Conservation (phyloP, 2,888 invertebrate genomes). For the Perizoma affinitatum region DNA sequence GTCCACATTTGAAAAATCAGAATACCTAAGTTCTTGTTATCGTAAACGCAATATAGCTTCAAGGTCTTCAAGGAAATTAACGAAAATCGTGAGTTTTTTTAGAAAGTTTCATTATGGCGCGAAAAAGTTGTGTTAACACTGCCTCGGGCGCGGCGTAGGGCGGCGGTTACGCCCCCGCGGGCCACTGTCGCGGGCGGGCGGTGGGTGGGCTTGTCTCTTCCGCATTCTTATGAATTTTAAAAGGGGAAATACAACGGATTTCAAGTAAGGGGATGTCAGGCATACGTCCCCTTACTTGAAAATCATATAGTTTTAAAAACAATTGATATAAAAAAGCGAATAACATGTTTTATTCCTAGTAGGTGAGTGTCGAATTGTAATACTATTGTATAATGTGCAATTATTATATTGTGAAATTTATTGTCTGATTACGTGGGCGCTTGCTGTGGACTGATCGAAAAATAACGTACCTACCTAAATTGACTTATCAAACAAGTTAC, state of each 20-base stretch:
- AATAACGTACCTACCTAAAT: too few relatives aligned
- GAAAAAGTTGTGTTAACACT: conserved; percentile 60
- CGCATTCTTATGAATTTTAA: conserved; percentile 64
- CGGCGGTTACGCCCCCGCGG: conserved; percentile 81
- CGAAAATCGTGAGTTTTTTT: not conserved
- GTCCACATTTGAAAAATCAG: not conserved
- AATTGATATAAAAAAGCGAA: not conserved
- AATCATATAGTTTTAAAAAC: not conserved
- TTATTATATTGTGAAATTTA: too few relatives aligned
- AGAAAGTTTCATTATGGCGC: conserved; percentile 49
- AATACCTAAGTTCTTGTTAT: too few relatives aligned
- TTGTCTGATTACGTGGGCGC: too few relatives aligned
- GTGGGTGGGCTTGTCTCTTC: conserved; percentile 76
- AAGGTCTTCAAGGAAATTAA: too few relatives aligned
- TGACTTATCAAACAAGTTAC: too few relatives aligned
- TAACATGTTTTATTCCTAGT: too few relatives aligned
- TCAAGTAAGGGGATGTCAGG: not conserved
- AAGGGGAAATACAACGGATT: conserved; percentile 22
- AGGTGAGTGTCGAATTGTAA: too few relatives aligned
- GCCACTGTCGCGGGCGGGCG: conserved; percentile 73
- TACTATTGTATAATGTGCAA: too few relatives aligned
- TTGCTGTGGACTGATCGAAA: too few relatives aligned
- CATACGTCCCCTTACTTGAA: too few relatives aligned
- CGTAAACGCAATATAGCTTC: too few relatives aligned
- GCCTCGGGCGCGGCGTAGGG: conserved; percentile 71